phyloP scores from a whole-genome alignment of 2,113 vertebrate genomes.

The Sylvia atricapilla region DNA sequence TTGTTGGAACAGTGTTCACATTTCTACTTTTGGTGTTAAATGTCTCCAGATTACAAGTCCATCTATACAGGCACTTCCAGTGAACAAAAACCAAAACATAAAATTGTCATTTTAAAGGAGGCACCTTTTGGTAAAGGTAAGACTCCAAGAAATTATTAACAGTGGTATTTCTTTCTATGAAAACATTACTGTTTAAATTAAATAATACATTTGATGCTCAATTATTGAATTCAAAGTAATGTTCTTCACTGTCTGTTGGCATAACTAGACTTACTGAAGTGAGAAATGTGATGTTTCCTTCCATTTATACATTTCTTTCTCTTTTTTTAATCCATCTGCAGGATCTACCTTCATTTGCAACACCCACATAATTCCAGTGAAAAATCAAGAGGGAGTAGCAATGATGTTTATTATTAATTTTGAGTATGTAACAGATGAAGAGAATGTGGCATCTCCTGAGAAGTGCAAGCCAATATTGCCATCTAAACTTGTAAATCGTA shows the following conservation, averaged over 20 bases:
- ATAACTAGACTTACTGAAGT: not conserved
- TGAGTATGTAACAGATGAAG: constrained; percentile 87
- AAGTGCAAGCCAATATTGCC: constrained; percentile 87
- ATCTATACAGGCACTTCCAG: not conserved
- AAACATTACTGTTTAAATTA: not conserved
- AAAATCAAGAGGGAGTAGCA: constrained; percentile 95
- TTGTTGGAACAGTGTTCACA: not conserved
- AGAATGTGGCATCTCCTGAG: constrained; percentile 82
- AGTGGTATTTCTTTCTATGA: not conserved
- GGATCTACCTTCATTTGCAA: constrained; percentile 94
- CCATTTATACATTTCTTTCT: not conserved
- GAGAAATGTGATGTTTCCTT: not conserved
- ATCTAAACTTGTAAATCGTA: constrained; percentile 89
- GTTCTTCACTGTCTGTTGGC: not conserved
- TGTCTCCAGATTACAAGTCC: not conserved
- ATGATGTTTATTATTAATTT: constrained; percentile 99
- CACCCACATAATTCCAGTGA: constrained; percentile 95
- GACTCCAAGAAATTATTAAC: not conserved
- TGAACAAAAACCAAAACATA: not conserved
- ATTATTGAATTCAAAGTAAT: not conserved
- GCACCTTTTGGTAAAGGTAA: not conserved
- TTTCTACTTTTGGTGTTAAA: constrained; percentile 9
- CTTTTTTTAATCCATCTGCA: constrained; percentile 47
- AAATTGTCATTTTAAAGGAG: not conserved
- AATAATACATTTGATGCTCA: not conserved